Evolutionary conservation across 2,113 vertebrate genomes (phyloP), one percentile per base, ranked within the genome.

Genomic region (Carettochelys insculpta): DNA sequence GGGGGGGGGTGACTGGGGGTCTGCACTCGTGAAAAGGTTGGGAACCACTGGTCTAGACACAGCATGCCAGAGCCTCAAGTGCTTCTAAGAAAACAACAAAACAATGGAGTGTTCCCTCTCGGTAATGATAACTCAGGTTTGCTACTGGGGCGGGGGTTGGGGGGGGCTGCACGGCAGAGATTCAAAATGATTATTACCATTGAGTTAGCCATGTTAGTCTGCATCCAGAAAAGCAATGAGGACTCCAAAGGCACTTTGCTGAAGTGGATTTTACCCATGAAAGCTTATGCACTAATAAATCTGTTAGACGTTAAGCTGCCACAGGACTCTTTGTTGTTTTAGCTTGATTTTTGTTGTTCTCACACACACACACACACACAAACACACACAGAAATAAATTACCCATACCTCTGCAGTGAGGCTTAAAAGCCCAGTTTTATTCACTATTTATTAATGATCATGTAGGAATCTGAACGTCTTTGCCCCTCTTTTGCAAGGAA

Each of bases 71-170:
- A 53, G 8, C 3, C 0, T 52, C 50, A 13, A 56, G 78, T 0
- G 11, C 34, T 53, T 27, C 71, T 8, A 43, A 75, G 43, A 75
- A 75, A 45, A 13, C 6, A 43, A 41, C 71, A 45, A 45, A 75
- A 75, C 48, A 75, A 75, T 43, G 12, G 41, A 75, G 45, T 11
- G 13, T 11, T n/a, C 53, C 79, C 80, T 3, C 61, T 77, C 51
- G n/a, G 11, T 45, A 83, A 65, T 2, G 85, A 61, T 54, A 52
- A 10, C 0, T 2, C n/a, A 73, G 61, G 43, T 90, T 77, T 27
- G 81, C 53, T 58, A 82, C 43, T 0, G 0, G 1, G 5, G 1
- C n/a, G n/a, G n/a, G n/a, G n/a, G n/a, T n/a, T n/a, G n/a, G 52
- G 41, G 87, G 56, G 90, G 79, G 88, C 83, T 85, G 81, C 0